phyloP scores from a whole-genome alignment of 2,888 invertebrate genomes.

The Sepioteuthis lessoniana region DNA sequence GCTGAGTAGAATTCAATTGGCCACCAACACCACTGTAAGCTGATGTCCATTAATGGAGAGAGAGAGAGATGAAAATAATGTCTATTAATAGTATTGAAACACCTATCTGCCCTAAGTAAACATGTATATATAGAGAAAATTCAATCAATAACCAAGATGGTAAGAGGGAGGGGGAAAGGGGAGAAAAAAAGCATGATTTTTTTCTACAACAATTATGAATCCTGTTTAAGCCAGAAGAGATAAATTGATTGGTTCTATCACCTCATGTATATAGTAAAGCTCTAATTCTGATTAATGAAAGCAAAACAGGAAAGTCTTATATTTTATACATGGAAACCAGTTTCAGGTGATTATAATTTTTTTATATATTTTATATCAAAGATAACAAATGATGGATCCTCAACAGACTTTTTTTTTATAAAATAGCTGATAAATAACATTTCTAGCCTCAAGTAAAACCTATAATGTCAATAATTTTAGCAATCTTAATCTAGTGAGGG shows the following conservation, averaged over 20 bases:
- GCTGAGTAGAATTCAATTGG: background rate
- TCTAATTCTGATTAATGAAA: no score
- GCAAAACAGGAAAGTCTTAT: background rate
- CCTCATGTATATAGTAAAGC: background rate
- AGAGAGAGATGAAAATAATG: background rate
- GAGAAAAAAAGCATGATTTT: background rate
- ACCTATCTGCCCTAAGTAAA: conserved; percentile 6
- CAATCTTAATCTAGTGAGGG: background rate
- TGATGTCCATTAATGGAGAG: background rate
- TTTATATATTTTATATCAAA: background rate
- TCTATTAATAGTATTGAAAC: background rate
- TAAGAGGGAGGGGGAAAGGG: background rate
- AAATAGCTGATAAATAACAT: background rate
- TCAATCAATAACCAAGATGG: background rate
- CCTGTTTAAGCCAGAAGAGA: background rate
- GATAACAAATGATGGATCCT: background rate
- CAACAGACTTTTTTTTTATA: background rate
- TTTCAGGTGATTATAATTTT: background rate
- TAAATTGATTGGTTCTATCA: background rate
- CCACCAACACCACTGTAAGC: background rate
- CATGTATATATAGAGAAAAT: background rate
- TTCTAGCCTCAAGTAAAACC: background rate
- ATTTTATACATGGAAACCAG: background rate
- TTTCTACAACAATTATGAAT: background rate
- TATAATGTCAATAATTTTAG: background rate